These are phyloP conservation scores for Agrypnia vestita DNA, from an alignment of 1,140 invertebrate species.

Conservation along the genomic window DNA sequence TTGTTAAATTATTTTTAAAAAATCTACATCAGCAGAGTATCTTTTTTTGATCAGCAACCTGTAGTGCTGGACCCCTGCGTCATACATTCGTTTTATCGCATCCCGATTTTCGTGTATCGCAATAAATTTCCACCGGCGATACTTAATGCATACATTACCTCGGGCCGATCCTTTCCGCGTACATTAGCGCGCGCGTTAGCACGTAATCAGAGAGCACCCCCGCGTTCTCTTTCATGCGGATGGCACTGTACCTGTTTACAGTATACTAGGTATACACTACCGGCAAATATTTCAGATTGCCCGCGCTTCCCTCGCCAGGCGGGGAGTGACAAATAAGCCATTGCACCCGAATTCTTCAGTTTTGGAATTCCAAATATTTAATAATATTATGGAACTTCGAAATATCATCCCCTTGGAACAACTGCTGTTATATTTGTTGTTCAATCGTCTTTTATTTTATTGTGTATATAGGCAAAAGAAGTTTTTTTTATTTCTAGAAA, in stretches of 20 bases:
- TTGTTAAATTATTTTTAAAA: too few relatives aligned
- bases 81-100: constrained; percentile 21
- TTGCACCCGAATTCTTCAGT: too few relatives aligned
- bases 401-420: too few relatives aligned
- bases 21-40: too few relatives aligned
- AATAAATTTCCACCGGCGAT: constrained; percentile 37
- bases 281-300: constrained; percentile 2
- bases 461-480: too few relatives aligned
- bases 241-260: background rate
- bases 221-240: background rate
- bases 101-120: constrained; percentile 35
- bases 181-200: constrained; percentile 48
- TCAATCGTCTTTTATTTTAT: too few relatives aligned
- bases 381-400: too few relatives aligned
- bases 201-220: constrained; percentile 36
- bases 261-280: background rate
- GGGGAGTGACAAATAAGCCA: background rate
- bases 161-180: background rate
- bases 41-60: too few relatives aligned
- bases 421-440: too few relatives aligned
- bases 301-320: background rate
- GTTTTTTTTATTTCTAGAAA: too few relatives aligned
- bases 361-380: too few relatives aligned
- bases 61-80: background rate
- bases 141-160: constrained; percentile 47